Base-by-base conservation (phyloP, 2,888 invertebrate species). In the Mimumesa dahlbomi region DNA sequence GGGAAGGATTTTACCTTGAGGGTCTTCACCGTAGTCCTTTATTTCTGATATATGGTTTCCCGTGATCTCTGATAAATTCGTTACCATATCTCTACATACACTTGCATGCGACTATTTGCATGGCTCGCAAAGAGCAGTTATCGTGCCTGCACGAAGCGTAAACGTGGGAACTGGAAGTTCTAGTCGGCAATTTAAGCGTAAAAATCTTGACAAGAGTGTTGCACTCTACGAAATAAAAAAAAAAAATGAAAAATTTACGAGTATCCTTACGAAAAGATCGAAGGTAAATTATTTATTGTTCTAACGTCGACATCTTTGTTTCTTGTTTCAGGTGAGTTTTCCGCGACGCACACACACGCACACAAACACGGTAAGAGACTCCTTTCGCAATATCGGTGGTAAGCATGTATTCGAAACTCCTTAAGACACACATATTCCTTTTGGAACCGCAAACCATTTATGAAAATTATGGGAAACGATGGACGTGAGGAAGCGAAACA, bases 271-370 rank as follows among this genome's bases (percentile, higher is more conserved):
- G n/a, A n/a, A n/a, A n/a, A n/a, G 7, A 25, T 25, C 25, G 25
- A 25, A 25, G n/a, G n/a, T n/a, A 22, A 18, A 49, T 49, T 16
- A 29, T 25, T 21, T 43, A 16, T 11, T n/a, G n/a, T n/a, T 14
- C 4, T 54, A 43, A 65, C 13, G 7, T 19, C 36, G 9, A 2
- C 31, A 9, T 46, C 46, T 38, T 49, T 25, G 6, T 34, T 67
- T 68, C 71, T 43, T 63, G 71, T 82, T 79, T 46, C 74, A 82
- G 82, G 83, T 79, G 63, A 82, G 84, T 74, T 52, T 62, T 19
- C 29, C 1, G 7, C n/a, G n/a, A n/a, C n/a, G n/a, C n/a, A n/a
- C n/a, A 43, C 5, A 4, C 11, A 9, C 1, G 9, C 21, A 19
- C 42, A 31, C 25, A 3, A 25, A 5, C 25, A 25, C 25, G 25